phyloP scores from a whole-genome alignment of 37 sponge, comb jelly and placozoan species.

The Aplysina aerophoba region DNA sequence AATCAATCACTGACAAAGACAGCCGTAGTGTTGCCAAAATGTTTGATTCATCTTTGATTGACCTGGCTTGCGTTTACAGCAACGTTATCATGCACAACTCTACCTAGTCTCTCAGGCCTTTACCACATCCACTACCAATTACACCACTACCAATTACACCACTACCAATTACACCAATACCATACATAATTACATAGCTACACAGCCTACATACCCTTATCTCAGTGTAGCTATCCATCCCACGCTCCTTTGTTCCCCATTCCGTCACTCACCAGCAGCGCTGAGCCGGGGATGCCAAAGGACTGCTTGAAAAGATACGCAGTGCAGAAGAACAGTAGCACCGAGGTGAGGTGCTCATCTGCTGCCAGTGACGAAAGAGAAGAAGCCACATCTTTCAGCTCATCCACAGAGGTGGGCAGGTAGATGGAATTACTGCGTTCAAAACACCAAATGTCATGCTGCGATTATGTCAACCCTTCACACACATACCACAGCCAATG shows the following conservation, averaged over 20 bases:
- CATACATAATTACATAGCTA: not conserved
- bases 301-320: slow-evolving; percentile 89
- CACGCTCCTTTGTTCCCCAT: not conserved
- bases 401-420: slow-evolving; percentile 61
- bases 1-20: too few species aligned
- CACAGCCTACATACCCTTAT: not conserved
- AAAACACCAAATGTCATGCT: too few species aligned
- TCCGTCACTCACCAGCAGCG: slow-evolving; percentile 68
- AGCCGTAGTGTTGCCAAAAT: too few species aligned
- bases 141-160: too few species aligned
- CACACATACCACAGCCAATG: too few species aligned
- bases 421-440: slow-evolving; percentile 31
- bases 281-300: slow-evolving; percentile 90
- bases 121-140: too few species aligned
- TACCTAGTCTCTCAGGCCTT: too few species aligned
- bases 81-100: too few species aligned
- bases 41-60: too few species aligned
- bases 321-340: slow-evolving; percentile 53
- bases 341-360: slow-evolving; percentile 36
- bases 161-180: not conserved
- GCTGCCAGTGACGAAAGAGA: slow-evolving; percentile 46
- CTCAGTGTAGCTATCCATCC: not conserved
- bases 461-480: too few species aligned
- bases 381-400: slow-evolving; percentile 54
- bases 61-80: too few species aligned